A percentile compares a stretch with the other conserved stretches of the same genome.
Evolutionary conservation across 2,888 invertebrate species (phyloP).

Genomic region (Tipula lateralis): DNA sequence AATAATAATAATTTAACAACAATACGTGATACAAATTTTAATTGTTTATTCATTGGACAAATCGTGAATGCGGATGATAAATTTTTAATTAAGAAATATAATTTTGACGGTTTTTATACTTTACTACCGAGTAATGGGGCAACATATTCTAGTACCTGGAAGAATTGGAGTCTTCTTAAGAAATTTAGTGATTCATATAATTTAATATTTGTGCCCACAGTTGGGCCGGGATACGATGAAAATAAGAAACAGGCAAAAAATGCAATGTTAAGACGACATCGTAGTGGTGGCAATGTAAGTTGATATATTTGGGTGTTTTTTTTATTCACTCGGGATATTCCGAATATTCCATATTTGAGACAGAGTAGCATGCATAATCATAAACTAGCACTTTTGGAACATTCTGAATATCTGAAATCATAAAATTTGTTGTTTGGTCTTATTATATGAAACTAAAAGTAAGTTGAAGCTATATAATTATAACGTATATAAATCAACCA

Average conservation of each 20-base stretch:
- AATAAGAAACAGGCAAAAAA: constrained; percentile 52
- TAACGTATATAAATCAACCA: too few species aligned
- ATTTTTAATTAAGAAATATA: constrained; percentile 44
- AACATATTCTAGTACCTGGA: constrained; percentile 60
- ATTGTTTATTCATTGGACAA: constrained; percentile 57
- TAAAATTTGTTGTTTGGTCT: too few species aligned
- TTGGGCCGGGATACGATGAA: constrained; percentile 67
- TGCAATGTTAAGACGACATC: constrained; percentile 46
- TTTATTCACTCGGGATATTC: too few species aligned
- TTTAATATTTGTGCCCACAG: constrained; percentile 61
- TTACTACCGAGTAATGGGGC: constrained; percentile 63
- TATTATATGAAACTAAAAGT: too few species aligned
- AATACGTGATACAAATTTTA: constrained; percentile 52
- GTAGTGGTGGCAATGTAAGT: constrained; percentile 47
- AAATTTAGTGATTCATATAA: constrained; percentile 56
- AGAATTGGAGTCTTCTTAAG: constrained; percentile 54
- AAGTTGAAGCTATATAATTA: too few species aligned
- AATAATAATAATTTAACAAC: constrained; percentile 43
- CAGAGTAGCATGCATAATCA: too few species aligned
- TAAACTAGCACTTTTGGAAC: too few species aligned
- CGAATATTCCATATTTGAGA: too few species aligned
- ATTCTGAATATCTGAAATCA: too few species aligned
- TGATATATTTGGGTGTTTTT: too few species aligned
- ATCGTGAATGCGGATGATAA: constrained; percentile 39
- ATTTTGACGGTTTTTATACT: constrained; percentile 60